Percentiles rank a stretch among this genome's conserved stretches.
phyloP scores from a whole-genome alignment of 2,113 vertebrate genomes.

The Dascyllus trimaculatus region DNA sequence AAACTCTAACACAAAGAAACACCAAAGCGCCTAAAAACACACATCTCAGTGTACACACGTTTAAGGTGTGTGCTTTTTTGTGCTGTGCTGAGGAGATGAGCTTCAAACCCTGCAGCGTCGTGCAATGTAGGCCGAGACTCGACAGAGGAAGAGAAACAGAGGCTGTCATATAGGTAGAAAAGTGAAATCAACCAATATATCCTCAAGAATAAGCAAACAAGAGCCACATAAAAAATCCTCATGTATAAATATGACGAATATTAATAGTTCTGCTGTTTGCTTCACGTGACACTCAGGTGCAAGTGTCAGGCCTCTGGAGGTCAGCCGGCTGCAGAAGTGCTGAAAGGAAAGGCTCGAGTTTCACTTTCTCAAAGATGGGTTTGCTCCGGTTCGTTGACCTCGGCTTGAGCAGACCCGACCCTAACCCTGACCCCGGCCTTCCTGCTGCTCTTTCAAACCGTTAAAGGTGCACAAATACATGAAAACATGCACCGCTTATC shows the following conservation, averaged over 20 bases:
- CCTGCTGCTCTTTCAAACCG: constrained; percentile 21
- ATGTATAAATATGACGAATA: constrained; percentile 9
- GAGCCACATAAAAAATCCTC: constrained; percentile 12
- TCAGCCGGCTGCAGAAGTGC: constrained; percentile 20
- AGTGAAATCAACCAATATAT: constrained; percentile 42
- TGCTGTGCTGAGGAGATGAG: constrained; percentile 37
- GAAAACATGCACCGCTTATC: background rate
- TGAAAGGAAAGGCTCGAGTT: constrained; percentile 60
- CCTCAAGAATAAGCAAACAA: constrained; percentile 9
- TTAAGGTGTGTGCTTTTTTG: constrained; percentile 16
- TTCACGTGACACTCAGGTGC: constrained; percentile 35
- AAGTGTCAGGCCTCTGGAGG: constrained; percentile 24
- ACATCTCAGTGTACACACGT: constrained; percentile 11
- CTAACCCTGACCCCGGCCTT: constrained; percentile 23
- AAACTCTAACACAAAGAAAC: constrained; percentile 35
- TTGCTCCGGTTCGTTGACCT: constrained; percentile 46
- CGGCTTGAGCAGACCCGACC: constrained; percentile 46
- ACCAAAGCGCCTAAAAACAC: constrained; percentile 34
- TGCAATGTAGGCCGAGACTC: constrained; percentile 28
- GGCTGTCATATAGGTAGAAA: constrained; percentile 6
- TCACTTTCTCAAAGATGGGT: constrained; percentile 64
- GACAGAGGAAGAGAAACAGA: constrained; percentile 24
- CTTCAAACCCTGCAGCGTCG: constrained; percentile 36
- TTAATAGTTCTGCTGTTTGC: constrained; percentile 34
- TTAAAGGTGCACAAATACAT: background rate